phyloP scores from a whole-genome alignment of 2,888 invertebrate species.

The Polietes domitor region DNA sequence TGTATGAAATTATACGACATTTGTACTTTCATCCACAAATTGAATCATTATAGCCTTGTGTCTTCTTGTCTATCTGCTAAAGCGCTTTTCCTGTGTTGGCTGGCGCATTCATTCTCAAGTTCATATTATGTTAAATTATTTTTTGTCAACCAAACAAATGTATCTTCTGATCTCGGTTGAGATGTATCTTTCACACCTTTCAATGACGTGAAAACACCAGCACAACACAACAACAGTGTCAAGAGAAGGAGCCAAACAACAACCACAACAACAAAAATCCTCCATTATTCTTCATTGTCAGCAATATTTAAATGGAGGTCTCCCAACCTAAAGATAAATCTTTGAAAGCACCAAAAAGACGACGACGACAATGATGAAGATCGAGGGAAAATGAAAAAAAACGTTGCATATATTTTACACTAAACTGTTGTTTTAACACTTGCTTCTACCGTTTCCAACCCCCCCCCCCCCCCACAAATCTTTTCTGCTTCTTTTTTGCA shows the following conservation, averaged over 20 bases:
- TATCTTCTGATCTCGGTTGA: constrained; percentile 34
- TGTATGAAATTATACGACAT: too few relatives aligned
- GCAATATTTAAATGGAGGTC: constrained; percentile 66
- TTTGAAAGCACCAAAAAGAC: constrained; percentile 7
- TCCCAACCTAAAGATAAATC: constrained; percentile 63
- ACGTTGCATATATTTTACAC: constrained; percentile 66
- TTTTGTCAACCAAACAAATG: constrained; percentile 66
- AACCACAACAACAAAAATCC: constrained; percentile 41
- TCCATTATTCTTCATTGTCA: constrained; percentile 63
- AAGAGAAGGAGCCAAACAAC: background rate
- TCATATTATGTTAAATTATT: constrained; percentile 64
- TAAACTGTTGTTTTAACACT: constrained; percentile 71
- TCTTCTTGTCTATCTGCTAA: too few relatives aligned
- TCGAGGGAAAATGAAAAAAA: constrained; percentile 24
- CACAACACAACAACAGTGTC: constrained; percentile 35
- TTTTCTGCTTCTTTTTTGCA: constrained; percentile 53
- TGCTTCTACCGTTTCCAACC: constrained; percentile 53
- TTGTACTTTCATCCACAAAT: too few relatives aligned
- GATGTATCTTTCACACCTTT: constrained; percentile 66
- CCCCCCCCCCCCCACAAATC: too few relatives aligned
- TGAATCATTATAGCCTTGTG: too few relatives aligned
- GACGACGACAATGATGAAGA: constrained; percentile 4
- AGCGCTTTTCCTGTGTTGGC: too few relatives aligned
- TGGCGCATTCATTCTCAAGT: constrained; percentile 35
- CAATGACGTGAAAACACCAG: constrained; percentile 47